Evolutionary conservation across 2,888 invertebrate species (phyloP).

Genomic region (Aphelenchoides bicaudatus): DNA sequence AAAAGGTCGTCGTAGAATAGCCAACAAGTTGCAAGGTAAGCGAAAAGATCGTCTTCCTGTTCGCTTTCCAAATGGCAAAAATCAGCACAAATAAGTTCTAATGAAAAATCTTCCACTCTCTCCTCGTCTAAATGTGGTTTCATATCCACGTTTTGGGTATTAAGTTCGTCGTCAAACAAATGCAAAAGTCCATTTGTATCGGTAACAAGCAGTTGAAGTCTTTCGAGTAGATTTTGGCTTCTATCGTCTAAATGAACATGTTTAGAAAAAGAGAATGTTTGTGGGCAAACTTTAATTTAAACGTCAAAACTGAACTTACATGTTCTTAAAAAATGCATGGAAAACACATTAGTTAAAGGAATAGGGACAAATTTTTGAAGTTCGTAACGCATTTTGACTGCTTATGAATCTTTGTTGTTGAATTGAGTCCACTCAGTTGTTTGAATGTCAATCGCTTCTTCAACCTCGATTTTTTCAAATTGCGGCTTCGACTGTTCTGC

Average conservation of each 20-base stretch:
- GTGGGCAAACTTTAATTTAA: constrained; percentile 19
- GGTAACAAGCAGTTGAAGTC: constrained; percentile 25
- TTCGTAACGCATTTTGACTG: constrained; percentile 15
- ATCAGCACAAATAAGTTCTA: constrained; percentile 33
- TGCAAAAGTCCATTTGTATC: constrained; percentile 29
- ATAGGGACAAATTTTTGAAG: constrained; percentile 27
- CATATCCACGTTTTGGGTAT: not conserved
- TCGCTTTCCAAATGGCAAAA: not conserved
- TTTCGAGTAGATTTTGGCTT: constrained; percentile 14
- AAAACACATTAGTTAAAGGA: constrained; percentile 31
- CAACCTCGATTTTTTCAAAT: no score
- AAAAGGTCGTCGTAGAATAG: constrained; percentile 33
- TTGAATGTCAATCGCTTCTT: no score
- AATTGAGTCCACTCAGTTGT: not conserved
- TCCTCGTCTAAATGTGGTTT: constrained; percentile 17
- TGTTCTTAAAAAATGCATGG: constrained; percentile 28
- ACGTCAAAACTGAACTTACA: constrained; percentile 15
- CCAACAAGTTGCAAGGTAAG: constrained; percentile 37
- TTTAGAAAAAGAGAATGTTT: not conserved
- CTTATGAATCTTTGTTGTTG: not conserved
- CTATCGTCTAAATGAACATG: not conserved
- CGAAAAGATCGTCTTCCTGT: constrained; percentile 14
- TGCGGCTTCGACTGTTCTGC: no score
- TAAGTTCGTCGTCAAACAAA: constrained; percentile 17
- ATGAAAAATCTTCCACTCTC: constrained; percentile 13